Base-by-base conservation (phyloP, 2,797 vertebrate species). In the Danio kyathit region DNA sequence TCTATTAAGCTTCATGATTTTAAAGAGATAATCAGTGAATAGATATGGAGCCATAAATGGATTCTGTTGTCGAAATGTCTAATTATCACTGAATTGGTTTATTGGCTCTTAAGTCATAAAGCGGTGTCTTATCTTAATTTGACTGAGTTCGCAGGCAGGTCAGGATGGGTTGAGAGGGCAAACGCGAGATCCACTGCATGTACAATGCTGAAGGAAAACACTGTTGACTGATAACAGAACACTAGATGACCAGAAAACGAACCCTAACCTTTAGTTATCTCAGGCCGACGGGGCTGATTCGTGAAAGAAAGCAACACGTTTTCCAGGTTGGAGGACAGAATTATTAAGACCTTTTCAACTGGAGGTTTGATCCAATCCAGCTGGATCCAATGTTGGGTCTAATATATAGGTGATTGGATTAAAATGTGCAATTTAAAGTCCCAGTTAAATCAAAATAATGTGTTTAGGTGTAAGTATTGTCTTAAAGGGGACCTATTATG, bases 61-160 rank as follows among this genome's bases (percentile, higher is more conserved):
- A 17, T 75, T 65, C 75, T 78, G 67, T 79, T 80, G 79, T 82
- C 61, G 82, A 86, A 79, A 76, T 86, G 64, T 83, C 77, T 84
- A 86, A 88, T 87, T 87, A 88, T 85, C 70, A 44, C 82, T 82
- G 80, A 80, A 85, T 87, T 81, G 64, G 76, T 89, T 89, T 88
- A 88, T 85, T 69, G 69, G 63, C 71, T 74, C 74, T 76, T 64
- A 59, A 76, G 61, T n/a, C 63, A 78, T 87, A 76, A 80, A 76
- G 41, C 65, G 16, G 1, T 11, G 41, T 19, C 65, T 85, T 89
- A 89, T 89, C 88, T 87, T 87, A 86, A 87, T 89, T 87, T 77
- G 81, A 38, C 40, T 13, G 59, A 66, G 85, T 85, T 86, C 85
- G 81, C 13, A 46, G 21, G 77, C n/a, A 0, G 87, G 79, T 81